Evolutionary conservation across 1,140 invertebrate genomes (phyloP), one percentile per base, ranked within the genome.

Genomic region (Wiebesia pumilae): DNA sequence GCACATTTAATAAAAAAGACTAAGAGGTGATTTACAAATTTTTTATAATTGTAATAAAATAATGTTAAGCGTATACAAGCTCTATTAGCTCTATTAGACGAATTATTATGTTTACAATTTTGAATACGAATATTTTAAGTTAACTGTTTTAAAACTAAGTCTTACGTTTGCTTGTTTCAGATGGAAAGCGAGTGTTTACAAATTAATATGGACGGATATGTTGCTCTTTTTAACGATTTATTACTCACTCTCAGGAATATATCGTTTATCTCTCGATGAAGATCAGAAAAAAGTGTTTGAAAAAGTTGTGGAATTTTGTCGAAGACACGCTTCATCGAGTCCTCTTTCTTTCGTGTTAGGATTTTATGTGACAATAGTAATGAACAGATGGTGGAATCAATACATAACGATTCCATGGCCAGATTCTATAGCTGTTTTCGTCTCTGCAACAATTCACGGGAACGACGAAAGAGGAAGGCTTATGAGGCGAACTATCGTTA

Each of bases 321-420:
- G 96, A 89, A 95, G 95, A 58, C 97, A 97, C 92, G 96, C 96
- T 84, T 96, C 96, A 89, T 94, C 97, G 47, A 98, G 98, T 90
- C 97, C 97, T 35, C 91, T 98, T 75, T 97, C 97, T 27, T 98
- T 98, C 92, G 97, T 98, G 30, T 94, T 98, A 73, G 97, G 97
- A 78, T 99, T 98, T 93, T 99, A 98, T 93, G 98, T 99, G 24
- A 96, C 97, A 24, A 96, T 98, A 77, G 97, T 99, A 30, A 98
- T 98, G 94, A 96, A 96, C 16, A 95, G 98, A 91, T 99, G 98
- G 98, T 98, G 98, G 98, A 96, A 95, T 92, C 98, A 98, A 92
- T 98, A 98, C 90, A 95, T 95, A 90, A 92, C 91, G 87, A 96
- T 97, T 90, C 97, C 97, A 33, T 97, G 96, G 96, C 97, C 97